Conservation (phyloP, 2,113 vertebrate species). For the Peromyscus californicus region DNA sequence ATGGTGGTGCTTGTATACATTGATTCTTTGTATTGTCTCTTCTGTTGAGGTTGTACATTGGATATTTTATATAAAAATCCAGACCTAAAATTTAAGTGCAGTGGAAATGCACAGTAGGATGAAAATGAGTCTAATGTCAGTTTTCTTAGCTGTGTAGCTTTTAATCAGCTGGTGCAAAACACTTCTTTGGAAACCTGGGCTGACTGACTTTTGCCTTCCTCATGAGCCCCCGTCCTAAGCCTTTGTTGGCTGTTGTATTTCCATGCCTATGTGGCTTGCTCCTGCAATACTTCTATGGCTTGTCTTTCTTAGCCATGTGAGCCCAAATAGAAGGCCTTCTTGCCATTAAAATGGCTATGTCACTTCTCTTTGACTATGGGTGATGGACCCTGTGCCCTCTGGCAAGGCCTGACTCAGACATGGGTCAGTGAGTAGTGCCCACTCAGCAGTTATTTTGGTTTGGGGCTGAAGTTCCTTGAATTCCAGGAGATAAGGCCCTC, state of each 20-base stretch:
- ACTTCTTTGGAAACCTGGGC: background rate
- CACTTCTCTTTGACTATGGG: slow-evolving; percentile 63
- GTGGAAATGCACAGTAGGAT: slow-evolving; percentile 36
- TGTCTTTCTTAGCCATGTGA: slow-evolving; percentile 7
- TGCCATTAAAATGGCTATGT: slow-evolving; percentile 52
- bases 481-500: slow-evolving; percentile 74
- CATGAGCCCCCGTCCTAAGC: background rate
- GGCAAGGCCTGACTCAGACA: slow-evolving; percentile 28
- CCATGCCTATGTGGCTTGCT: background rate
- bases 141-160: slow-evolving; percentile 24
- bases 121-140: background rate
- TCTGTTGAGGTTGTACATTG: background rate
- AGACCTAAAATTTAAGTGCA: slow-evolving; percentile 1
- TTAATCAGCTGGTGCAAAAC: background rate
- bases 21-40: slow-evolving; percentile 38
- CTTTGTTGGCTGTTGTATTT: slow-evolving; percentile 5
- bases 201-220: background rate
- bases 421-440: slow-evolving; percentile 73
- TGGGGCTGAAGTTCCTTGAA: slow-evolving; percentile 68
- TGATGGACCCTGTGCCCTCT: slow-evolving; percentile 2
- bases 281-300: background rate
- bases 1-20: background rate
- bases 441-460: slow-evolving; percentile 67
- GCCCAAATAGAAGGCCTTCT: slow-evolving; percentile 28
- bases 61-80: background rate